phyloP scores from a whole-genome alignment of 2,797 vertebrate genomes.

The Neopelma chrysocephalum region DNA sequence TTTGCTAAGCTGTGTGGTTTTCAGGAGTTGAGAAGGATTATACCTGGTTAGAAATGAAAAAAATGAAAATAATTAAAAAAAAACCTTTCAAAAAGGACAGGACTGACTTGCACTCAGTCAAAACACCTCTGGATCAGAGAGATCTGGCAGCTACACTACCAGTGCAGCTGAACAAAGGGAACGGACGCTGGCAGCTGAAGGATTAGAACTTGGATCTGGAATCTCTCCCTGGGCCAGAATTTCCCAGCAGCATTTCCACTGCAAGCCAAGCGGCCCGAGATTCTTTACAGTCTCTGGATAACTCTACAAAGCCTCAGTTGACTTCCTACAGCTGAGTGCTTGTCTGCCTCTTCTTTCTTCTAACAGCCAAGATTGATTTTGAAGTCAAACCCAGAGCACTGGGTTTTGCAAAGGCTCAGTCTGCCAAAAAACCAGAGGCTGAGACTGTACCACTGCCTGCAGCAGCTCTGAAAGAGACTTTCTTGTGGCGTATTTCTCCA shows the following conservation, averaged over 20 bases:
- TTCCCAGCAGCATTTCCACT: not conserved
- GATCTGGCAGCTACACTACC: not conserved
- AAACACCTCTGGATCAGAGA: not conserved
- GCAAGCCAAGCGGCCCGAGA: not conserved
- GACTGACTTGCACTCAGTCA: not conserved
- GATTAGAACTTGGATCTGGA: not conserved
- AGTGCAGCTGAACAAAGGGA: not conserved
- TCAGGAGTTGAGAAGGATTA: not conserved
- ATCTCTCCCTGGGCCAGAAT: not conserved
- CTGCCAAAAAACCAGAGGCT: not conserved
- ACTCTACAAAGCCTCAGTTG: not conserved
- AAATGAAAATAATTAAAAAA: not conserved
- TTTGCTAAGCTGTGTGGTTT: not conserved
- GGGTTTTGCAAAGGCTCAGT: not conserved
- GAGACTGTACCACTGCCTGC: not conserved
- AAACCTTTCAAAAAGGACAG: not conserved
- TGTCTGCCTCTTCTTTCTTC: not conserved
- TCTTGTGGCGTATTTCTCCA: not conserved
- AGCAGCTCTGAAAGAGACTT: not conserved
- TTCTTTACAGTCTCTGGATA: not conserved
- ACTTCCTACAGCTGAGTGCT: not conserved
- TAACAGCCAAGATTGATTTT: not conserved
- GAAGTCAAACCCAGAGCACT: not conserved
- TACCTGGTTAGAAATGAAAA: not conserved
- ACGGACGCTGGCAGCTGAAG: accelerated